Conservation (phyloP, 2,888 invertebrate species). For the Cancer borealis region DNA sequence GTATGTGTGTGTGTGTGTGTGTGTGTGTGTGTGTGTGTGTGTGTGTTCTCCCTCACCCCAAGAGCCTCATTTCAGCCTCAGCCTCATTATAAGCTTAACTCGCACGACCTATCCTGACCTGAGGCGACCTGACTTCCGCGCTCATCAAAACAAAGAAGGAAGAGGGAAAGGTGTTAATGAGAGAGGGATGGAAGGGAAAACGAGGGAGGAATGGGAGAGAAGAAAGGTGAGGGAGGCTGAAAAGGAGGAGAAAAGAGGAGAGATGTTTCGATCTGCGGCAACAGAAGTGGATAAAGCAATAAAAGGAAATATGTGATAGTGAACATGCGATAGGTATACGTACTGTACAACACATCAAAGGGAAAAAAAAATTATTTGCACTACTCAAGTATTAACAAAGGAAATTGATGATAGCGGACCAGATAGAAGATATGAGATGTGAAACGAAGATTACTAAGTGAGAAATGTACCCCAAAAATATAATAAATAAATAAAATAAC, state of each 20-base stretch:
- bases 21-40: conserved; percentile 1
- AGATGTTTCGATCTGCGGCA: neutral
- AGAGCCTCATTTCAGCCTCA: neutral
- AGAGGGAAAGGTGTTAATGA: too few species aligned
- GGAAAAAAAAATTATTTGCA: too few species aligned
- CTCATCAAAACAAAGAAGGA: too few species aligned
- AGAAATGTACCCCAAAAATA: too few species aligned
- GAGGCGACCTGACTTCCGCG: neutral
- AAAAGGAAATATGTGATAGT: neutral
- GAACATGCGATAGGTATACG: neutral
- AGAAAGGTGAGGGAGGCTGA: neutral
- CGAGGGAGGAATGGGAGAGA: too few species aligned
- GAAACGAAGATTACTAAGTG: too few species aligned
- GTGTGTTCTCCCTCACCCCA: too few species aligned
- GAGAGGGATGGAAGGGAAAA: too few species aligned
- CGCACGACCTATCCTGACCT: neutral
- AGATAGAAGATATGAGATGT: too few species aligned
- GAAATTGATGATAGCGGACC: too few species aligned
- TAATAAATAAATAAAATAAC: too few species aligned
- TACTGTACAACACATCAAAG: neutral
- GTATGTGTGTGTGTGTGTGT: conserved; percentile 32
- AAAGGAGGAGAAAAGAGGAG: neutral
- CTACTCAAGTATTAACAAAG: too few species aligned
- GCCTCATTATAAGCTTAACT: neutral
- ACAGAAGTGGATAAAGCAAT: neutral